These are phyloP conservation scores for Drosophila austrosaltans DNA, from an alignment of 2,888 invertebrate genomes.

Conservation along the genomic window DNA sequence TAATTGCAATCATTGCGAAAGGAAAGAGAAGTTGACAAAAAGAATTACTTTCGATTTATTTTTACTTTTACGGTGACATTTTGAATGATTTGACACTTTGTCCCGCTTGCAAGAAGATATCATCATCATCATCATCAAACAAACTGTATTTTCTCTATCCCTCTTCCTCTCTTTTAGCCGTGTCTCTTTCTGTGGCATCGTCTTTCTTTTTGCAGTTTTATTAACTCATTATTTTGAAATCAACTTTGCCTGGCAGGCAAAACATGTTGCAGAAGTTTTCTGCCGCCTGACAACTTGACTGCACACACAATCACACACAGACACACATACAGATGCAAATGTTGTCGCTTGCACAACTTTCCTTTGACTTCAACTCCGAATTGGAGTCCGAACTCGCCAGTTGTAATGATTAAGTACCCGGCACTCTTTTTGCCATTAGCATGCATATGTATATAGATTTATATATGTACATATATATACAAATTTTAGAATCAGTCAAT, in stretches of 20 bases:
- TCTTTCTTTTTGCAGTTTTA: conserved; percentile 58
- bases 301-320: conserved; percentile 14
- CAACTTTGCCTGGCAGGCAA: conserved; percentile 55
- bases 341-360: conserved; percentile 45
- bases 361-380: conserved; percentile 17
- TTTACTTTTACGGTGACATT: conserved; percentile 65
- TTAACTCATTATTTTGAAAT: conserved; percentile 74
- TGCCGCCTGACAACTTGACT: conserved; percentile 47
- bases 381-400: conserved; percentile 9
- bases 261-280: conserved; percentile 54
- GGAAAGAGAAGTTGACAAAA: not conserved
- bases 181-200: conserved; percentile 2
- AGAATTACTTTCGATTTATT: conserved; percentile 74
- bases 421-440: conserved; percentile 63
- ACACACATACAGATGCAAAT: conserved; percentile 2
- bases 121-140: conserved; percentile 23
- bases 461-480: not conserved
- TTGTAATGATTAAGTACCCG: conserved; percentile 58
- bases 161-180: not conserved
- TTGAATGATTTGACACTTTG: conserved; percentile 79
- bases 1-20: conserved; percentile 27
- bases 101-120: conserved; percentile 48
- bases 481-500: conserved; percentile 7
- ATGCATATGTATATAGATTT: not conserved
- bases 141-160: conserved; percentile 10